Conservation (phyloP, 2,797 vertebrate species). For the Trichosurus vulpecula region DNA sequence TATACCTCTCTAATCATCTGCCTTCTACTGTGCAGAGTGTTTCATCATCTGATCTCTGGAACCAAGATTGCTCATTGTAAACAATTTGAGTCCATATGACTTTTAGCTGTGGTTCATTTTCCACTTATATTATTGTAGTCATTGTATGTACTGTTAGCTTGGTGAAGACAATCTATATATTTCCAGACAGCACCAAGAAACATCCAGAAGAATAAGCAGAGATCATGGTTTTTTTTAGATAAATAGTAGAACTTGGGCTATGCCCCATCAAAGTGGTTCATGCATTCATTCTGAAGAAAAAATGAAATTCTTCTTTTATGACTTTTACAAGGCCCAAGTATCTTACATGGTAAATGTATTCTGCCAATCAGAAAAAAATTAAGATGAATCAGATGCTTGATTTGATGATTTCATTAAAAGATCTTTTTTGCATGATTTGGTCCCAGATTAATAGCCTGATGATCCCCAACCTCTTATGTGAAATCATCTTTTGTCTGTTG, state of each 20-base stretch:
- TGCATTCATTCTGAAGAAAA: not conserved
- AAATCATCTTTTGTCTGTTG: conserved; percentile 52
- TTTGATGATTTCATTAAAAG: conserved; percentile 43
- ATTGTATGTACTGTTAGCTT: not conserved
- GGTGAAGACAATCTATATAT: not conserved
- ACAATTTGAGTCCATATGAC: not conserved
- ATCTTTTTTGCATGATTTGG: conserved; percentile 49
- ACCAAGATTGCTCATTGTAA: not conserved
- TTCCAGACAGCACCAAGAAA: not conserved
- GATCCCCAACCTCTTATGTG: conserved; percentile 44
- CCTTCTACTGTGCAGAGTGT: not conserved
- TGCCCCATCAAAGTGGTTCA: not conserved
- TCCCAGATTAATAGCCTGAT: conserved; percentile 66
- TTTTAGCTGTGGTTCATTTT: not conserved
- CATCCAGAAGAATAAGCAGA: not conserved
- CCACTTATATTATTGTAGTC: not conserved
- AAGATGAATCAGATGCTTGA: conserved; percentile 61
- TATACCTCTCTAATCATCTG: not conserved
- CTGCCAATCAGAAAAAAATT: conserved; percentile 53
- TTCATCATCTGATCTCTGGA: not conserved
- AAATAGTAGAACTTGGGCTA: not conserved
- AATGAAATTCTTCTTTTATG: not conserved
- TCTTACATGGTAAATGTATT: conserved; percentile 32
- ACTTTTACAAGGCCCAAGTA: conserved; percentile 22
- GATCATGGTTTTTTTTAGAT: not conserved